Evolutionary conservation across 2,888 invertebrate genomes (phyloP), one percentile per base, ranked within the genome.

Genomic region (Peribatodes rhomboidaria): DNA sequence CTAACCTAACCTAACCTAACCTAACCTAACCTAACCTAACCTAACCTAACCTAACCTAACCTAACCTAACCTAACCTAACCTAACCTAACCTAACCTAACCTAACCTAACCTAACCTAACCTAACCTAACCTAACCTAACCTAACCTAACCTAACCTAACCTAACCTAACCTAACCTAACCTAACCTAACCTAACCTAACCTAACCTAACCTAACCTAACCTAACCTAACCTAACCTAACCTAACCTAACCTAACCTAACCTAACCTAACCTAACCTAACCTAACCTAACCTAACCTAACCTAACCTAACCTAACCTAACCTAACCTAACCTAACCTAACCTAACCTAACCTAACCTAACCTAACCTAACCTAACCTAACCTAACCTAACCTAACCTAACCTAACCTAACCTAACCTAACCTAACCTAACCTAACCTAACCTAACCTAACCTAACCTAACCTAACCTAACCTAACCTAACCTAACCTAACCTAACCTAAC

Each of bases 1-100:
- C 70, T 68, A 70, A 70, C 70, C 70, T 68, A 70, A 70, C 70
- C 70, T 66, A 70, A 70, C 70, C 67, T 67, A 70, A 69, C 69
- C 69, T 65, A 66, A 66, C 65, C 68, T 65, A 68, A 68, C 68
- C 68, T 65, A 68, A 65, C 64, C 68, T 65, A 69, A 64, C 66
- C 64, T 64, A 63, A 69, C 63, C 63, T 61, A 66, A 66, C 65
- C 63, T 63, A 69, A 66, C 41, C 41, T 41, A 41, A 41, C 65
- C 69, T 66, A 69, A 67, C 69, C 67, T 67, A 67, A 69, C 69
- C 69, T 65, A 69, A 67, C 69, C 67, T 64, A 69, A 37, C 62
- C 62, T 62, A 62, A 56, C 52, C 56, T 62, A 62, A 62, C 62
- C 41, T 49, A 57, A 61, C 53, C 61, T 54, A 54, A 61, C 53